A percentile compares a stretch with the other conserved stretches of the same genome.
Conservation (phyloP, 2,888 invertebrate species). For the Drosophila monieri region DNA sequence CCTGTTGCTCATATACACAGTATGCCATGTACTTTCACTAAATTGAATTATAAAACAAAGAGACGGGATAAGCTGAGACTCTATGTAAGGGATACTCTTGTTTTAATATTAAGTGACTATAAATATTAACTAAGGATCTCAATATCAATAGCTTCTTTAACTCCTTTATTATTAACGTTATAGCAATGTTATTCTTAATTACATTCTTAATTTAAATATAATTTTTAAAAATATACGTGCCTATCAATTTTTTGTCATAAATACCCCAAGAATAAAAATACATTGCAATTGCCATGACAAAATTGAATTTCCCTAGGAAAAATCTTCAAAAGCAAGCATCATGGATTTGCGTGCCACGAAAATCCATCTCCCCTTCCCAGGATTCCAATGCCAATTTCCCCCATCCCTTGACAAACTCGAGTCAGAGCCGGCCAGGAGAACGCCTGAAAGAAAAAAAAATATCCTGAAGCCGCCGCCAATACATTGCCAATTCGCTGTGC, state of each 20-base stretch:
- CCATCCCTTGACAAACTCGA: constrained; percentile 40
- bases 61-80: neutral
- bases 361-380: neutral
- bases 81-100: neutral
- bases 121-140: neutral
- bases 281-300: constrained; percentile 44
- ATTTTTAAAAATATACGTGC: neutral
- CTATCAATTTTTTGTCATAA: neutral
- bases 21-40: constrained; percentile 29
- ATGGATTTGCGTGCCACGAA: constrained; percentile 49
- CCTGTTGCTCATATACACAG: constrained; percentile 57
- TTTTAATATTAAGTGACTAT: neutral
- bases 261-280: neutral
- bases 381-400: constrained; percentile 47
- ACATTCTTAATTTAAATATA: too few species aligned
- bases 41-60: constrained; percentile 65
- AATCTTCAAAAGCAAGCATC: constrained; percentile 66
- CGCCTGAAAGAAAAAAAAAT: constrained; percentile 6
- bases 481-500: constrained; percentile 46
- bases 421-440: constrained; percentile 1
- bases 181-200: too few species aligned
- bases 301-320: constrained; percentile 61
- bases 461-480: constrained; percentile 48
- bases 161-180: too few species aligned
- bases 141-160: too few species aligned